These are phyloP conservation scores for Myxocyprinus asiaticus DNA, from an alignment of 2,113 vertebrate genomes.

Conservation along the genomic window DNA sequence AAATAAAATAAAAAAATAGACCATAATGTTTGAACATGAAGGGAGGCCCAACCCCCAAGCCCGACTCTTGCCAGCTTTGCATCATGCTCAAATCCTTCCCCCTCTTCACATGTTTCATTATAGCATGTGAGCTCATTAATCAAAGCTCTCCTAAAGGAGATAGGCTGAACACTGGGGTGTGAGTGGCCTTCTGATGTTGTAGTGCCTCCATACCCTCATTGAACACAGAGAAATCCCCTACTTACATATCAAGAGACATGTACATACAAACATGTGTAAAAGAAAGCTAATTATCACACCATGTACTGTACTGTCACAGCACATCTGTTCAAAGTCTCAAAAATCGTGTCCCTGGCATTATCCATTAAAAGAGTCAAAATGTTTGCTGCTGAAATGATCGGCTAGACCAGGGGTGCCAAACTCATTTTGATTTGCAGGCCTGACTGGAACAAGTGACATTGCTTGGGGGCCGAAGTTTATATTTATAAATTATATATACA, in stretches of 20 bases:
- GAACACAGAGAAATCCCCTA: neutral
- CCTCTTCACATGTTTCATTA: constrained; percentile 66
- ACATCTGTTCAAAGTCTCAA: too few relatives aligned
- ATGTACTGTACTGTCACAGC: neutral
- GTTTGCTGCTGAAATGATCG: too few relatives aligned
- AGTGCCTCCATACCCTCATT: neutral
- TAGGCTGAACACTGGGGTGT: constrained; percentile 29
- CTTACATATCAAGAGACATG: neutral
- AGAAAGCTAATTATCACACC: neutral
- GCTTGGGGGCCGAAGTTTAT: too few relatives aligned
- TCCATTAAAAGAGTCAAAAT: too few relatives aligned
- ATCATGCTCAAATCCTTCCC: constrained; percentile 63
- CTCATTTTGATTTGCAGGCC: too few relatives aligned
- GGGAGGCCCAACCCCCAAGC: constrained; percentile 35
- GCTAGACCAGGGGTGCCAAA: too few relatives aligned
- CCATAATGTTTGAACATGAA: constrained; percentile 10
- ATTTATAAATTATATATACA: too few relatives aligned
- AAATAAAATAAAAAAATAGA: too few relatives aligned
- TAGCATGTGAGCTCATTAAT: constrained; percentile 68
- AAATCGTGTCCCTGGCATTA: too few relatives aligned
- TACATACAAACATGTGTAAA: neutral
- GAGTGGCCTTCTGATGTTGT: neutral
- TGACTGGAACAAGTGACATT: too few relatives aligned
- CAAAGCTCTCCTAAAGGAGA: constrained; percentile 56
- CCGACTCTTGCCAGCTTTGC: constrained; percentile 50